These are phyloP conservation scores for Drosophila equinoxialis DNA, from an alignment of 1,140 invertebrate species.

Conservation along the genomic window DNA sequence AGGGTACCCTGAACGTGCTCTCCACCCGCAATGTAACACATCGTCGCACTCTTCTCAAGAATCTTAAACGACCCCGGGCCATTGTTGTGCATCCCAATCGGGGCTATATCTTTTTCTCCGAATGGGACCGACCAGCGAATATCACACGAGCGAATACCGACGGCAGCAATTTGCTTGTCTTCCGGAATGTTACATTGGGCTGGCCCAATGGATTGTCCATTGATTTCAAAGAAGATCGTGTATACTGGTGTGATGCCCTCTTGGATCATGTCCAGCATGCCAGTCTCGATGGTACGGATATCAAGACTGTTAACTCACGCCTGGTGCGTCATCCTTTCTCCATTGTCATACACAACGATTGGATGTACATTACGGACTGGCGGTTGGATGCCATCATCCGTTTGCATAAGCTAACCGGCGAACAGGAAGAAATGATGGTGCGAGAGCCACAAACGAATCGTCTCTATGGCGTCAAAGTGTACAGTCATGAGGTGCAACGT, in stretches of 20 bases:
- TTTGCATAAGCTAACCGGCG: conserved; percentile 94
- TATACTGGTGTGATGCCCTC: conserved; percentile 98
- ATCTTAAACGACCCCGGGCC: conserved; percentile 95
- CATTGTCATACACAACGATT: conserved; percentile 96
- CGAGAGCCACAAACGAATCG: conserved; percentile 95
- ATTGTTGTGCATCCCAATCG: conserved; percentile 98
- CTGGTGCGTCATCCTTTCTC: conserved; percentile 98
- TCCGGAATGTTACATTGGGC: conserved; percentile 95
- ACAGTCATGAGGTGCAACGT: conserved; percentile 90
- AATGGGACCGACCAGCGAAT: conserved; percentile 98
- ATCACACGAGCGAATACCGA: conserved; percentile 96
- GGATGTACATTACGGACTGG: conserved; percentile 99
- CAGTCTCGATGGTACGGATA: conserved; percentile 95
- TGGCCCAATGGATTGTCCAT: conserved; percentile 98
- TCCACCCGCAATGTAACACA: conserved; percentile 93
- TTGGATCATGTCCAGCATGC: conserved; percentile 98
- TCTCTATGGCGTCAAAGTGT: conserved; percentile 96
- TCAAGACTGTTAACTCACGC: conserved; percentile 94
- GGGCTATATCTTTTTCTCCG: conserved; percentile 97
- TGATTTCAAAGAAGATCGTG: conserved; percentile 92
- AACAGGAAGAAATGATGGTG: conserved; percentile 92
- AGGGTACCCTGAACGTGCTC: conserved; percentile 97
- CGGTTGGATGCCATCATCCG: conserved; percentile 96
- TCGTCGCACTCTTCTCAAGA: conserved; percentile 92
- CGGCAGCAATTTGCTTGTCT: conserved; percentile 92